A percentile compares a stretch with the other conserved stretches of the same genome.
Evolutionary conservation across 2,888 invertebrate species (phyloP).

Genomic region (Zaprionus bogoriensis): DNA sequence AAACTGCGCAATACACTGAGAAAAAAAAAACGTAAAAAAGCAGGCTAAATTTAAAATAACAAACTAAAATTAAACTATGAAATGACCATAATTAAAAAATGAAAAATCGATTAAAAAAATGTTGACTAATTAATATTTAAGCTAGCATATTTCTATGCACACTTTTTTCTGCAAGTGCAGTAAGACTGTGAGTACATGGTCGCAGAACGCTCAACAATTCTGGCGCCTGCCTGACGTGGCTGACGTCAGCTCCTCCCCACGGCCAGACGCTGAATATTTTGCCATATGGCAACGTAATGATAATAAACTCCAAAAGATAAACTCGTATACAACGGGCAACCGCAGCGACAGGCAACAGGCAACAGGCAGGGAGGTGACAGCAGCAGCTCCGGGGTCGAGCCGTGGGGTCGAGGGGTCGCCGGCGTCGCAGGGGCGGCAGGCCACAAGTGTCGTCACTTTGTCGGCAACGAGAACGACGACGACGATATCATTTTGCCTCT

Average conservation of each 20-base stretch:
- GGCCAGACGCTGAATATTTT: constrained; percentile 56
- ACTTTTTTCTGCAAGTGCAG: constrained; percentile 23
- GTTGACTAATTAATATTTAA: too few species aligned
- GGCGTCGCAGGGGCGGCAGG: too few species aligned
- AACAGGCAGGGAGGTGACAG: constrained; percentile 1
- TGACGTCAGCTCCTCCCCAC: constrained; percentile 52
- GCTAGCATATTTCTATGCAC: too few species aligned
- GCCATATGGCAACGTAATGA: constrained; percentile 79
- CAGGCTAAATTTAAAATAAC: not conserved
- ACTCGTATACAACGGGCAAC: constrained; percentile 34
- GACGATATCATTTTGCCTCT: constrained; percentile 63
- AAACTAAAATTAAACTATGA: too few species aligned
- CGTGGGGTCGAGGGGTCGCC: constrained; percentile 11
- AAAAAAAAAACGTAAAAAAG: not conserved
- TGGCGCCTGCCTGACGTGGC: constrained; percentile 48
- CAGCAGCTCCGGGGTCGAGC: constrained; percentile 8
- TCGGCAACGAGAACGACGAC: constrained; percentile 18
- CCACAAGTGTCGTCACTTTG: constrained; percentile 53
- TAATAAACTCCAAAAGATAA: constrained; percentile 80
- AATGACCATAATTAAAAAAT: not conserved
- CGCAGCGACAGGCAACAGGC: constrained; percentile 14
- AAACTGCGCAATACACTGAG: not conserved
- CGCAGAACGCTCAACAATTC: constrained; percentile 50
- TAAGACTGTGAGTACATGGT: constrained; percentile 6
- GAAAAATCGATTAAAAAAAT: too few species aligned